Base-by-base conservation (phyloP, 2,113 vertebrate genomes). In the Cnemophilus loriae region DNA sequence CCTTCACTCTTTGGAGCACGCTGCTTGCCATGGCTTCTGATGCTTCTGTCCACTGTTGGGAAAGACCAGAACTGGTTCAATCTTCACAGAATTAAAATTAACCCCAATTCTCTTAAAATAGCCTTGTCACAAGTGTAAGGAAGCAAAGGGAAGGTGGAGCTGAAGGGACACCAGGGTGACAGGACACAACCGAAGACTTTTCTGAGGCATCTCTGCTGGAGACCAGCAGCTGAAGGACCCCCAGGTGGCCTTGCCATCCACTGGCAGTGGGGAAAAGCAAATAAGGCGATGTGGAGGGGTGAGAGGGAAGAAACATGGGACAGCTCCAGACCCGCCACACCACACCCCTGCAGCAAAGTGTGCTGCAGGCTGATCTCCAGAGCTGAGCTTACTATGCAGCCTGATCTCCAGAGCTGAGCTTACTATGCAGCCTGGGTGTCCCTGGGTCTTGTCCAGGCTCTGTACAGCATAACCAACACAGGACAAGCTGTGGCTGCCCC, bases 1-100 rank as follows among this genome's bases (percentile, higher is more conserved):
- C 30, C 61, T 11, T 10, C 10, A 21, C 7, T 9, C 49, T 28
- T 17, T 1, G 19, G n/a, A n/a, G 37, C 46, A 28, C 0, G 0
- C 42, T 33, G 35, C 37, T 49, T 79, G 61, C 27, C 24, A 3
- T 10, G 61, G 57, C 55, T 59, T 73, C 35, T 15, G 33, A 4
- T 6, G 26, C 32, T 49, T 59, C 84, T 89, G 33, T 30, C 59
- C 53, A 1, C 35, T 20, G 7, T 4, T 60, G 57, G 35, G 56
- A 73, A 50, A 68, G 42, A 37, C 20, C 33, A 21, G 20, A 70
- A 37, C 59, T 47, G 67, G 23, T 50, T 49, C 70, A 37, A 37
- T 14, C 28, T 56, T 32, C 1, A 5, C 7, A 3, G 4, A 8
- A 39, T 37, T 59, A 50, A 71, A 67, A 76, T 50, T 3, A 71